phyloP scores from a whole-genome alignment of 1,140 invertebrate species.

The Scaptomyza montana region DNA sequence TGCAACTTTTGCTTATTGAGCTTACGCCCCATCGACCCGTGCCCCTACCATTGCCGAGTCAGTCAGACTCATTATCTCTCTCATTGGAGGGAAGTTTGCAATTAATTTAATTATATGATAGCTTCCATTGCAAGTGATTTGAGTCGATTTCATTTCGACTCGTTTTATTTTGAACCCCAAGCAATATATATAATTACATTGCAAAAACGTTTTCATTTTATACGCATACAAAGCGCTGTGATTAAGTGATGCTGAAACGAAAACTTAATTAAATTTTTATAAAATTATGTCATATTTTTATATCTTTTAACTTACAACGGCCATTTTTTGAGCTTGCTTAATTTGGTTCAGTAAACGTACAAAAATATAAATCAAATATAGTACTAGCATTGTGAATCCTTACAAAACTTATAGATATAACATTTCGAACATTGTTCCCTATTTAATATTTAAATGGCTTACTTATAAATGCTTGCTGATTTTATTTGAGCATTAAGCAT shows the following conservation, averaged over 20 bases:
- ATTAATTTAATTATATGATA: slow-evolving; percentile 53
- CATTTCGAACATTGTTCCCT: too few species aligned
- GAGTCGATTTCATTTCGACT: slow-evolving; percentile 18
- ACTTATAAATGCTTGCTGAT: too few species aligned
- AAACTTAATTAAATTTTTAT: neutral
- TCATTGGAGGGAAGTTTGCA: slow-evolving; percentile 20
- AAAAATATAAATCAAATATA: too few species aligned
- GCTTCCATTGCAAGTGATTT: slow-evolving; percentile 40
- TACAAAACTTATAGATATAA: too few species aligned
- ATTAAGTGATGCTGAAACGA: slow-evolving; percentile 10
- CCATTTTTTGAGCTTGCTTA: too few species aligned
- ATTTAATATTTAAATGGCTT: too few species aligned
- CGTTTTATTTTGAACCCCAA: slow-evolving; percentile 13
- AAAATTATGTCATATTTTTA: too few species aligned
- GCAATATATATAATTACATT: slow-evolving; percentile 34
- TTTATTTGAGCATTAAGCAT: too few species aligned
- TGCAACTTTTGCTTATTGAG: slow-evolving; percentile 33
- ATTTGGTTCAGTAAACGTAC: too few species aligned
- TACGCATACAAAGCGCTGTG: slow-evolving; percentile 15
- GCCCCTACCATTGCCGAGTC: neutral
- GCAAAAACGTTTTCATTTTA: slow-evolving; percentile 24
- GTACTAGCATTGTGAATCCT: too few species aligned
- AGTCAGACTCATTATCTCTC: slow-evolving; percentile 7
- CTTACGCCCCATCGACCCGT: neutral
- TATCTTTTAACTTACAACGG: too few species aligned